Evolutionary conservation across 2,797 vertebrate genomes (phyloP), one percentile per base, ranked within the genome.

Genomic region (Clarias pachynema): DNA sequence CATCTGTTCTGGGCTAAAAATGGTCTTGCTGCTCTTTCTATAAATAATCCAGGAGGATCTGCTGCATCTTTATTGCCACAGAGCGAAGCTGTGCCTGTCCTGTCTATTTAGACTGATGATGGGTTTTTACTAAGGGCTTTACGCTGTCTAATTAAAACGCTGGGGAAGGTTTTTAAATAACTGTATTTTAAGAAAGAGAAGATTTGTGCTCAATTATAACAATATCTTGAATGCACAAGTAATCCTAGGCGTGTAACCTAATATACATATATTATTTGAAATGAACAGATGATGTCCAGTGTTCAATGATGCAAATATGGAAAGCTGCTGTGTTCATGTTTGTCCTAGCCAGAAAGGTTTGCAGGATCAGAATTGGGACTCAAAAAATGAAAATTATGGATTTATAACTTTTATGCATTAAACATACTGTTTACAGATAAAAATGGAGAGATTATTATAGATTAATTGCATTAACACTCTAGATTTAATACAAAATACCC

Each of bases 31-130:
- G 81, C 81, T 83, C 81, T 31, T 86, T 82, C 88, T 85, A 87
- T 87, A 85, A 88, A 89, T 89, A 88, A 84, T 86, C 84, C 84
- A 87, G 49, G 53, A 88, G 84, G 69, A 86, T 79, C 77, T 81
- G 69, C 74, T 83, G 82, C 86, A 87, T 70, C 85, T 75, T 56
- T 65, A 72, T 82, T 87, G 84, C 81, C 86, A 88, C 73, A 75
- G 82, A 87, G 82, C 87, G 40, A 66, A 80, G 53, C 79, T 29
- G 44, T 53, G 24, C 31, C 40, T 81, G 37, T 66, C 44, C 62
- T 66, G 79, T 66, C 26, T 53, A 6, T 81, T 81, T 66, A 31
- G n/a, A 81, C 60, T 81, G 79, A 81, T 66, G 79, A 80, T 65
- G 77, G 24, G 22, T 22, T 79, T 79, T 44, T 79, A 44, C 60